Evolutionary conservation across 2,888 invertebrate genomes (phyloP), one percentile per base, ranked within the genome.

Genomic region (Andricus curvator): DNA sequence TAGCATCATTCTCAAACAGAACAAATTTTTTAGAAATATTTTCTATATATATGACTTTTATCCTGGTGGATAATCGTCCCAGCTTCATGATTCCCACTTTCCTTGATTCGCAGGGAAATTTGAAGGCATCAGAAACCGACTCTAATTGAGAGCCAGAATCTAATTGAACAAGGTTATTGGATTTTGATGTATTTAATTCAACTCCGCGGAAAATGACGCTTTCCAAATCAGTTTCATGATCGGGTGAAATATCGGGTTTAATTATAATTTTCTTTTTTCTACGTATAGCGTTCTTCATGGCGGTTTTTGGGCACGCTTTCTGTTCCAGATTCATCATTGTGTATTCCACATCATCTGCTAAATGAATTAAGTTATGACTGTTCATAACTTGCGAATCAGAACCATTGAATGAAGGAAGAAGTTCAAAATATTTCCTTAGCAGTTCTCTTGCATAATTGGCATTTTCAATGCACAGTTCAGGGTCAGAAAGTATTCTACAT

Each of bases 341-440:
- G 11, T 11, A 41, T 41, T 41, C 41, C 11, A 41, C 41, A 41
- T 41, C 41, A 41, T 41, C 41, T 41, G 41, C 11, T 41, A 41
- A 11, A 41, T 41, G 11, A 41, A 41, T 11, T 1, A 41, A 41
- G 11, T 41, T 11, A 41, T 13, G 11, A 11, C 41, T 41, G 17
- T 83, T 81, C n/a, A 85, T 76, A 29, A 83, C 80, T 74, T 85
- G 85, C 2, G 81, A 81, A 76, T 81, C 82, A 25, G 37, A 22
- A 13, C 83, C 85, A 37, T 86, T 85, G 60, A 78, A 84, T 9
- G 82, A 78, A 37, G 85, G 84, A 67, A 83, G 77, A 64, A 82
- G 81, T 51, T 79, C 13, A 64, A 86, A 81, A 78, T 84, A 86
- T 68, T n/a, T 83, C 62, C 66, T 77, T 37, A 85, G 67, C 17